phyloP scores from a whole-genome alignment of 2,888 invertebrate species.

The Acanthosepion esculentum region DNA sequence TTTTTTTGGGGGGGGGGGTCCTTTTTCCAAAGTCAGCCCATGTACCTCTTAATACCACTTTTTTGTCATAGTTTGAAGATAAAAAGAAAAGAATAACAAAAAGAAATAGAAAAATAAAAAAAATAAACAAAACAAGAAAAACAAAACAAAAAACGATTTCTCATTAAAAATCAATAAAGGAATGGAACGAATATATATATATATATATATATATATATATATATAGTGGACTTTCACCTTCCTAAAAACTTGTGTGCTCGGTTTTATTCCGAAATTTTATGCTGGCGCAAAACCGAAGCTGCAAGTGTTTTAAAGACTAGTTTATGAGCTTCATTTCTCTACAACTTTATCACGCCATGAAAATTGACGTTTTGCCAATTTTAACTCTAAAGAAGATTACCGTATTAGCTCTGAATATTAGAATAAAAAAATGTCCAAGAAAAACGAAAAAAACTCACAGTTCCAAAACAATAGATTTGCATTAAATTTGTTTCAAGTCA shows the following conservation, averaged over 20 bases:
- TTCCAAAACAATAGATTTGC: not conserved
- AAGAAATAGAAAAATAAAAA: not conserved
- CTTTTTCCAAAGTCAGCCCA: not conserved
- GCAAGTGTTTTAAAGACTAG: not conserved
- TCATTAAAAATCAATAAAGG: not conserved
- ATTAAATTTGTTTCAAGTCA: not conserved
- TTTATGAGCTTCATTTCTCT: not conserved
- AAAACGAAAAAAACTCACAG: not conserved
- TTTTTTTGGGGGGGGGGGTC: not conserved
- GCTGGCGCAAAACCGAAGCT: not conserved
- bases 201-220: too few species aligned
- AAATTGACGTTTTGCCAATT: not conserved
- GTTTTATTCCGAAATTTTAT: not conserved
- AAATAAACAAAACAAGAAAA: not conserved
- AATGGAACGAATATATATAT: not conserved
- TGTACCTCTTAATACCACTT: not conserved
- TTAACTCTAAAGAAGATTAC: not conserved
- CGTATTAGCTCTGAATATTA: not conserved
- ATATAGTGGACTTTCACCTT: too few species aligned
- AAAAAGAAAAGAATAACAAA: not conserved
- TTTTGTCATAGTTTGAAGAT: not conserved
- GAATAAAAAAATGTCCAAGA: not conserved
- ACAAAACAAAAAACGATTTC: not conserved
- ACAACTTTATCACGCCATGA: not conserved
- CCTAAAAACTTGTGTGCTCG: not conserved